Evolutionary conservation across 2,113 vertebrate genomes (phyloP), one percentile per base, ranked within the genome.

Genomic region (Scophthalmus maximus): DNA sequence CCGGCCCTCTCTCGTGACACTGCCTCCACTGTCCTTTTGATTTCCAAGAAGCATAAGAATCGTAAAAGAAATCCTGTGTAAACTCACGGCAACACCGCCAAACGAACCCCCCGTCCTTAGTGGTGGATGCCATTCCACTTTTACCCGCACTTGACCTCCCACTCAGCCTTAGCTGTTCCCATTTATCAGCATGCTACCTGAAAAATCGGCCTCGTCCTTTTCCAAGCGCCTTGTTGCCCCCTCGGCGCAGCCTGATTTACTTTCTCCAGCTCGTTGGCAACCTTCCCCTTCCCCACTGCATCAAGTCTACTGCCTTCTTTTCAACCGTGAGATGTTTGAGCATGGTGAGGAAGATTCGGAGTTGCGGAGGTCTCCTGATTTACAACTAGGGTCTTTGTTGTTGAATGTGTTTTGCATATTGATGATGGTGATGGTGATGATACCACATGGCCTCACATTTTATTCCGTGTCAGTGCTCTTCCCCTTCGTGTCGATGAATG

Each of bases 391-490:
- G 2, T 53, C 36, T 75, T 56, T 73, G 30, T 7, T 72, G 63
- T 67, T 47, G 42, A 22, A 51, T 44, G 73, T 79, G 29, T 85
- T 76, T 50, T 79, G 66, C 64, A 72, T 34, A 59, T 44, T 81
- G 70, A 79, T 68, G 78, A 84, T 76, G 47, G 46, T 64, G 36
- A 75, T 77, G 50, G 49, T 81, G 78, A 87, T 76, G 86, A 89
- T 85, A 91, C 83, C 79, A 92, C 89, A 90, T 89, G 88, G 87
- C 89, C 87, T 85, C 62, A 84, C 74, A 50, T 83, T 61, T 74
- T 53, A 58, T 70, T 68, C 50, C 60, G 44, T 78, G 83, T 86
- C 71, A 78, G 82, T 84, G 76, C 78, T 74, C 72, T 47, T 67
- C 61, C 74, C 18, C 42, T 66, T 78, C 26, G 60, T 70, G 73